Base-by-base conservation (phyloP, 2,888 invertebrate species). In the Petrolisthes manimaculis region DNA sequence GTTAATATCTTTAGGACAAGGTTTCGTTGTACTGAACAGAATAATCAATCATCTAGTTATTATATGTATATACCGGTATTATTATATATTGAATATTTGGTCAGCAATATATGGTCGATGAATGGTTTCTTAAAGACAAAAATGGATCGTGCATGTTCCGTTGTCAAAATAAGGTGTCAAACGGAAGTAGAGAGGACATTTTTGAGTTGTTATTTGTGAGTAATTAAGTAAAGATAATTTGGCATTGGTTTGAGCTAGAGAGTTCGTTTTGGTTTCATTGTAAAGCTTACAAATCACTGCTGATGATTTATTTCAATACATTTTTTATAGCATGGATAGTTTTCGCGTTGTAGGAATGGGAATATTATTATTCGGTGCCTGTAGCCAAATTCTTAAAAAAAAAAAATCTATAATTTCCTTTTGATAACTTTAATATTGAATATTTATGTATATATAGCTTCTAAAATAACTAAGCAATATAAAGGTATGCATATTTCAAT, bases 371-470 rank as follows among this genome's bases (percentile, higher is more conserved):
- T 71, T n/a, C 9, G 37, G 77, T 77, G 77, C 51, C n/a, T 9
- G 77, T 77, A 77, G 37, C 21, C 21, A 21, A 71, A 4, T 3
- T 69, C 71, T 51, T 71, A 5, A 5, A 9, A 83, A 8, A 9
- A 53, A 83, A 69, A 71, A 53, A 51, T 71, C 24, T 71, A 71
- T 83, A 83, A 69, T 83, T 83, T 80, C 80, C 24, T 53, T 71
- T 51, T 83, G 74, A 71, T 83, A 71, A 37, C 69, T 83, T 53
- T 69, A 83, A 54, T 83, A 83, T 71, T 83, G 69, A 61, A 83
- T 5, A 53, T 24, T 6, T 71, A 51, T 69, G 71, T 54, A 18
- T 5, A 69, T 71, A 83, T 71, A 71, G 69, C 69, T 71, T 67
- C 8, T 71, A 69, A 21, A 83, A 83, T 4, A 71, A 83, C 51